Evolutionary conservation across 2,113 vertebrate species (phyloP), one percentile per base, ranked within the genome.

Genomic region (Carlito syrichta): DNA sequence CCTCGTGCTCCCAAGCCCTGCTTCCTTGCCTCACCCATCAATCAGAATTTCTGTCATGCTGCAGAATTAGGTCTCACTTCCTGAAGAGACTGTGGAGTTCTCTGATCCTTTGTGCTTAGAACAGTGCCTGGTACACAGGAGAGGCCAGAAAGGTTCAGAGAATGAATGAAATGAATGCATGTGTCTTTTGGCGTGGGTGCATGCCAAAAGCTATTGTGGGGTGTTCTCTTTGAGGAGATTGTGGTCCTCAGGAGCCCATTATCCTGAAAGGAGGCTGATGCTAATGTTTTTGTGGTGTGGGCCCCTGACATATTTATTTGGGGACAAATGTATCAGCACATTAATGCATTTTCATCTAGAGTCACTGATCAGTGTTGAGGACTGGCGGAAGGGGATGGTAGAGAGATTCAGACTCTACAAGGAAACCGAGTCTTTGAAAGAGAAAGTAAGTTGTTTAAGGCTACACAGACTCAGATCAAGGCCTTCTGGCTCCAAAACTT

Each of bases 21-120:
- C 27, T 1, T 5, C 3, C n/a, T n/a, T n/a, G n/a, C n/a, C n/a
- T 13, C 12, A 45, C 30, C n/a, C 11, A 45, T 6, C 11, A 9
- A 10, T 43, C 45, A 40, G 56, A 40, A 81, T 27, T 45, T 69
- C 56, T 11, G 27, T 52, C 0, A 8, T 4, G 17, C 25, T 25
- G 4, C 8, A 13, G 17, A 23, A 58, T 20, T 48, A 23, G 20
- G n/a, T 23, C 4, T 23, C 5, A 5, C 56, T 54, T 79, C 56
- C 48, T 60, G 40, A 63, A n/a, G 3, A 45, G 74, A 79, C 23
- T 2, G n/a, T 3, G 27, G 30, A 22, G 32, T 5, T 83, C 8
- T 54, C 23, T 58, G 63, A 54, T 73, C 50, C n/a, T 58, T 2
- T 13, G 60, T 78, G 81, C 63, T 60, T 11, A 32, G 43, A 62